phyloP scores from a whole-genome alignment of 2,797 vertebrate species.

The Mormyrops attenuatus region DNA sequence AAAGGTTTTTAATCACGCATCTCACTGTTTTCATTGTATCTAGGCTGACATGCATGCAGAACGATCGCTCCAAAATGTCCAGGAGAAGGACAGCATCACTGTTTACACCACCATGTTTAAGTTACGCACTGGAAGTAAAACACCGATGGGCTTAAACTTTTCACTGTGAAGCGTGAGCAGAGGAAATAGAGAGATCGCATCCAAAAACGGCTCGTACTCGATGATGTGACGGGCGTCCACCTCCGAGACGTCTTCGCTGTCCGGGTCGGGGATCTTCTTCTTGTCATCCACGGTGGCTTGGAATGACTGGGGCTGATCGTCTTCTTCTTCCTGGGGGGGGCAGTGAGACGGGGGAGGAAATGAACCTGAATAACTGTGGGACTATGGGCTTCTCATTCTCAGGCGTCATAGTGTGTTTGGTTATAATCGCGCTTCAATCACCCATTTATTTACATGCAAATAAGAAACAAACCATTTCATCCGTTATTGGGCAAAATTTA shows the following conservation, averaged over 20 bases:
- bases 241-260: slow-evolving; percentile 75
- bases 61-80: neutral
- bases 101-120: neutral
- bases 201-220: slow-evolving; percentile 54
- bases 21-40: neutral
- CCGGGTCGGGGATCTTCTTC: slow-evolving; percentile 77
- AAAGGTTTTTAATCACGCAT: neutral
- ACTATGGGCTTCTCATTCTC: neutral
- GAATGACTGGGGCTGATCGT: slow-evolving; percentile 58
- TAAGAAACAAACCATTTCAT: neutral
- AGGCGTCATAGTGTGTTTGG: neutral
- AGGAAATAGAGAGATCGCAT: neutral
- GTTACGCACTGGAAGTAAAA: neutral
- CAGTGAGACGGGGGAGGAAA: neutral
- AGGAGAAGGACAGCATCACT: neutral
- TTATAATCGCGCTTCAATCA: neutral
- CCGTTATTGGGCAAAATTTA: neutral
- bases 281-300: slow-evolving; percentile 65
- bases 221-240: slow-evolving; percentile 74
- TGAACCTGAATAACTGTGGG: neutral
- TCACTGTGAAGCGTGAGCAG: neutral
- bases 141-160: neutral
- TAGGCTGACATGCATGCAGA: neutral
- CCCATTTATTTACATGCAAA: neutral
- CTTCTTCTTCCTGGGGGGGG: slow-evolving; percentile 66